A percentile compares a stretch with the other conserved stretches of the same genome.
Conservation (phyloP, 2,888 invertebrate genomes). For the Brenthis daphne region DNA sequence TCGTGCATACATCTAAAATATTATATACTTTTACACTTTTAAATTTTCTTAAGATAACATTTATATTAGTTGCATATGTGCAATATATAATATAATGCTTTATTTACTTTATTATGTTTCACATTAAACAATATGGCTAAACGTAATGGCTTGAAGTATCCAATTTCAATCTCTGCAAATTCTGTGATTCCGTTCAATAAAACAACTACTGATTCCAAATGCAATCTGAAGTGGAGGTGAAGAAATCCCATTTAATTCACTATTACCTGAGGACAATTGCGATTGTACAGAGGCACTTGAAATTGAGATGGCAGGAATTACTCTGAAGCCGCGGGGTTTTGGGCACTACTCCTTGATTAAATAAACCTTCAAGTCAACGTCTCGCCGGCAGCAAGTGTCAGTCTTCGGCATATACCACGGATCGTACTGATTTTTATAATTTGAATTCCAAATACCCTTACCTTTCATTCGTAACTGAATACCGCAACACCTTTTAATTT, state of each 20-base stretch:
- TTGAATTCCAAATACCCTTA: conserved; percentile 45
- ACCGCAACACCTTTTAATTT: conserved; percentile 37
- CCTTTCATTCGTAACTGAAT: conserved; percentile 33
- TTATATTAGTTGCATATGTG: too few species aligned
- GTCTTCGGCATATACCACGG: conserved; percentile 64
- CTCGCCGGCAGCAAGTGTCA: conserved; percentile 63
- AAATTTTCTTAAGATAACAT: too few species aligned
- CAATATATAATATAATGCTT: neutral
- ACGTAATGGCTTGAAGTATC: conserved; percentile 8
- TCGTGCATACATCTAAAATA: conserved; percentile 10
- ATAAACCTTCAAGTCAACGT: conserved; percentile 75
- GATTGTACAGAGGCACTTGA: conserved; percentile 70
- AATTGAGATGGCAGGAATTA: conserved; percentile 75
- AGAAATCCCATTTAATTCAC: conserved; percentile 73
- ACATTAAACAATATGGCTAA: neutral
- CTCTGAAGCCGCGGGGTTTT: conserved; percentile 54
- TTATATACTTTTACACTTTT: neutral
- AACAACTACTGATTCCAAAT: conserved; percentile 59
- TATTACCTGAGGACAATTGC: conserved; percentile 73
- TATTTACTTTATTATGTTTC: neutral
- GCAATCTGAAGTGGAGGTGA: conserved; percentile 34
- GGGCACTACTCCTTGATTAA: conserved; percentile 71
- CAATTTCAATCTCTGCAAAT: conserved; percentile 20
- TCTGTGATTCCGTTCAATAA: conserved; percentile 45
- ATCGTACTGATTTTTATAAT: conserved; percentile 44